Evolutionary conservation across 2,113 vertebrate species (phyloP).

Genomic region (Platanista minor): DNA sequence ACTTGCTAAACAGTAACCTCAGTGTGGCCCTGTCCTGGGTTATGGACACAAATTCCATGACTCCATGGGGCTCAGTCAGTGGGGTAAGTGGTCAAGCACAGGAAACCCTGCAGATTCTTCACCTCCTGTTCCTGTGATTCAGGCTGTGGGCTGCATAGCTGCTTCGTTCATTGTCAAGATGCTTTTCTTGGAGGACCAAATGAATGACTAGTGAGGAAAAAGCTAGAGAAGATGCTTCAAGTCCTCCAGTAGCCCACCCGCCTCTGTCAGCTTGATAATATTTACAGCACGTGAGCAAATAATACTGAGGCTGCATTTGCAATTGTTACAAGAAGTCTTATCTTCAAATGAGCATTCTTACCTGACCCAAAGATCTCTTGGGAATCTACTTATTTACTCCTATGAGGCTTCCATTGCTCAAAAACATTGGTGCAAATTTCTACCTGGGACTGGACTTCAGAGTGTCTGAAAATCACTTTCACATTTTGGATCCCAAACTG

Average conservation of each 20-base stretch:
- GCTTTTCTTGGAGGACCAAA: slow-evolving; percentile 1
- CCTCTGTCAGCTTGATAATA: neutral
- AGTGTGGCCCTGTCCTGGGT: neutral
- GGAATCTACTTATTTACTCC: neutral
- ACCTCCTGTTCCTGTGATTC: neutral
- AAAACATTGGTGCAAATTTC: neutral
- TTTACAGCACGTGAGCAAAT: neutral
- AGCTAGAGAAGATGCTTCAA: neutral
- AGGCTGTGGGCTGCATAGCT: slow-evolving; percentile 22
- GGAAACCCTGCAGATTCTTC: neutral
- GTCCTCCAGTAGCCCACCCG: neutral
- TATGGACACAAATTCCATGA: neutral
- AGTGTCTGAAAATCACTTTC: neutral
- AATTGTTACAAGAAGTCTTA: neutral
- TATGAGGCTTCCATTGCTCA: neutral
- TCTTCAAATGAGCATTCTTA: neutral
- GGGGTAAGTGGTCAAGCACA: neutral
- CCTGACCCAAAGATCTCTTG: neutral
- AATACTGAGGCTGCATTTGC: neutral
- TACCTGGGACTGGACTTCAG: neutral
- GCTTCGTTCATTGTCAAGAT: slow-evolving; percentile 42
- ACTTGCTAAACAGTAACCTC: neutral
- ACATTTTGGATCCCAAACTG: neutral
- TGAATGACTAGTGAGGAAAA: neutral
- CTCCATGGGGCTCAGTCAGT: neutral